Conservation (phyloP, 1,140 invertebrate species). For the Dreissena rostriformis region DNA sequence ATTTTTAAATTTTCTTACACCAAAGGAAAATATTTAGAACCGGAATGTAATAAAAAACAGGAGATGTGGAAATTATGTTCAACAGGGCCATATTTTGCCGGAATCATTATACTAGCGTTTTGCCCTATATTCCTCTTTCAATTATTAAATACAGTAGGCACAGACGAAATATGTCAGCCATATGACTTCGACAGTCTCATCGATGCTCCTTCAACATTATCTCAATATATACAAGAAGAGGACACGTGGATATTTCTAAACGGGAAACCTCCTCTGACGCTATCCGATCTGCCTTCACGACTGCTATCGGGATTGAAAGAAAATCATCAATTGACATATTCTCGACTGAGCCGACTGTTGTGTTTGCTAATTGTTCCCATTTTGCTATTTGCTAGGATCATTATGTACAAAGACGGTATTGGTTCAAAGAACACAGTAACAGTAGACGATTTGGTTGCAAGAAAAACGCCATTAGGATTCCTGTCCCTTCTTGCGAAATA, state of each 20-base stretch:
- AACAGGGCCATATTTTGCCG: slow-evolving; percentile 27
- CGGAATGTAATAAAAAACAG: not conserved
- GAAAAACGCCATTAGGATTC: slow-evolving; percentile 21
- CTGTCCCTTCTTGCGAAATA: slow-evolving; percentile 6
- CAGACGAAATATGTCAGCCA: not conserved
- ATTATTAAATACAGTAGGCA: not conserved
- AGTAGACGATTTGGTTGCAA: not conserved
- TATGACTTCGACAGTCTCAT: not conserved
- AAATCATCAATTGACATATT: not conserved
- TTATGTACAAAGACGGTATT: slow-evolving; percentile 13
- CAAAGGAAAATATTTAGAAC: not conserved
- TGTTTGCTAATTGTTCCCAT: slow-evolving; percentile 6
- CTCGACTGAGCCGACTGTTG: slow-evolving; percentile 15
- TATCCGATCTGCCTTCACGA: not conserved
- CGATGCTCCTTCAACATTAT: too few relatives aligned
- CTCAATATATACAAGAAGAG: too few relatives aligned
- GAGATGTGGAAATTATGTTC: slow-evolving; percentile 13
- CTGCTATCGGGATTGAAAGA: not conserved
- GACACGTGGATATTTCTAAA: slow-evolving; percentile 22
- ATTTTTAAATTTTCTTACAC: not conserved
- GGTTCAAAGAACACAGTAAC: slow-evolving; percentile 3
- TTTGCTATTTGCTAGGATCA: slow-evolving; percentile 1
- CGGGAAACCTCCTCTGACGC: not conserved
- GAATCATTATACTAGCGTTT: slow-evolving; percentile 31
- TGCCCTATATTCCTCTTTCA: slow-evolving; percentile 32